Percentiles rank a stretch among this genome's conserved stretches.
These are phyloP conservation scores for Cheilosia pagana DNA, from an alignment of 2,888 invertebrate species.

Conservation along the genomic window DNA sequence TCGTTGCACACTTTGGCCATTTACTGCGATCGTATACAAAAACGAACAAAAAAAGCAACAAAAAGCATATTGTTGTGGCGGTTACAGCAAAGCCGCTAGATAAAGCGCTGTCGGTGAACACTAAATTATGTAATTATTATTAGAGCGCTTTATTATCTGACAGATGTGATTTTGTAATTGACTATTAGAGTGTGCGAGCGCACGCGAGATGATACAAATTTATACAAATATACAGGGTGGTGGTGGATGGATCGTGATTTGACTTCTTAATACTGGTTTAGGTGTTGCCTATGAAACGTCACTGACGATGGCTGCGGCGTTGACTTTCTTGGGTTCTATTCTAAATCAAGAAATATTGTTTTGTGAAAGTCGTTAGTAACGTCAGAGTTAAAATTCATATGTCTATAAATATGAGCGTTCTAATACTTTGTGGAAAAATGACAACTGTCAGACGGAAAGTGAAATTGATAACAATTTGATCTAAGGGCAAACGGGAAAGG, in stretches of 20 bases:
- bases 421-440: too few species aligned
- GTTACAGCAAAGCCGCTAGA: constrained; percentile 15
- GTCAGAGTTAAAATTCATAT: too few species aligned
- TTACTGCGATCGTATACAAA: constrained; percentile 49
- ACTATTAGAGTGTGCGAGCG: constrained; percentile 38
- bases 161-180: constrained; percentile 68
- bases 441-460: too few species aligned
- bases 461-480: too few species aligned
- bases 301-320: neutral
- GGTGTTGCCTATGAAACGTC: neutral
- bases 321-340: neutral
- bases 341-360: too few species aligned
- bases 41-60: neutral
- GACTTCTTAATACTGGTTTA: neutral
- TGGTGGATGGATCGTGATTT: neutral
- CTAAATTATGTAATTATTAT: constrained; percentile 71
- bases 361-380: too few species aligned
- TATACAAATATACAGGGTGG: constrained; percentile 20
- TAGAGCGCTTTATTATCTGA: constrained; percentile 65
- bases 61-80: constrained; percentile 37
- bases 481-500: too few species aligned
- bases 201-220: constrained; percentile 10
- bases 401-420: too few species aligned
- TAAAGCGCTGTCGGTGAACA: constrained; percentile 43
- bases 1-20: constrained; percentile 59